Evolutionary conservation across 2,113 vertebrate genomes (phyloP), one percentile per base, ranked within the genome.

Genomic region (Nipponia nippon): DNA sequence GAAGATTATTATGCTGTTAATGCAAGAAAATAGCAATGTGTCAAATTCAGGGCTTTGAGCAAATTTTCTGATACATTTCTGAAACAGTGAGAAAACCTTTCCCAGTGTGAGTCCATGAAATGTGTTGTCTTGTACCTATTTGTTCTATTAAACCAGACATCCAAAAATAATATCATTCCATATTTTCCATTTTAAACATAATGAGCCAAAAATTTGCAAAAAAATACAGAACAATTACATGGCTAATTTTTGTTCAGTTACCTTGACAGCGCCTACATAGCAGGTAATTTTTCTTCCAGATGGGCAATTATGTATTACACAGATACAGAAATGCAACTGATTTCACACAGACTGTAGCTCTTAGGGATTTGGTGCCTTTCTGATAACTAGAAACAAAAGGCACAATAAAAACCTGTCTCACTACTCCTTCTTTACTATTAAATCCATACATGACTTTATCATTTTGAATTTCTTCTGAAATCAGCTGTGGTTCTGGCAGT

Each of bases 1-100:
- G 72, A 87, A 95, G 27, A 67, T 81, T 95, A 94, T 87, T 46
- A 36, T 91, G 30, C 40, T 83, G 61, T 56, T 87, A 95, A 91
- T 81, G 55, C 27, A 66, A 84, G 66, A 93, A 96, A 94, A 88
- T 47, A 90, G 49, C 56, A 89, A 79, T 55, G 61, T 82, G 50
- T 87, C 83, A 92, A 73, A 53, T 69, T 59, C 26, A 69, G 79
- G 49, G 13, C n/a, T 93, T 65, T 93, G 66, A 94, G 34, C 40
- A 87, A 52, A 79, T 95, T 65, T 46, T 81, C 83, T 47, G 46
- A 50, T 76, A 72, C 49, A 53, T 69, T 95, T 89, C 79, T 83
- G 91, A 58, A 89, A 83, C 52, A 73, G 30, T 47, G 53, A 84
- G 77, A 26, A 97, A 93, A 46, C 25, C 44, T 56, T 56, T 62